These are phyloP conservation scores for Hipposideros larvatus DNA, from an alignment of 2,797 vertebrate species.

Conservation along the genomic window DNA sequence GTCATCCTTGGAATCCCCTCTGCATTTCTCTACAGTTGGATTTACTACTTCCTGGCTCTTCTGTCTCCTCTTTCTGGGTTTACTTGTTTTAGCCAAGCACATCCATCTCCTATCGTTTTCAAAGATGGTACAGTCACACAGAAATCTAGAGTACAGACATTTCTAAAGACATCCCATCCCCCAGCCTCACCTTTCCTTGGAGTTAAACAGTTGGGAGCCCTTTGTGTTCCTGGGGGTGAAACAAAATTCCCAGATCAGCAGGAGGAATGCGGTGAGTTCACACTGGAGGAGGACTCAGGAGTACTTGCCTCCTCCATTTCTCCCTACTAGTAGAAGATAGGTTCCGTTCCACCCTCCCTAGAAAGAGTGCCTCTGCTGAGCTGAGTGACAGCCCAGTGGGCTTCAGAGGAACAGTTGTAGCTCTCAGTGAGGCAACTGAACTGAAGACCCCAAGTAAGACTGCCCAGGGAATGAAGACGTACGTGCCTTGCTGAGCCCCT, in stretches of 20 bases:
- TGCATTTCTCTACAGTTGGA: neutral
- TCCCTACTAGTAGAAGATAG: neutral
- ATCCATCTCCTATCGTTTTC: neutral
- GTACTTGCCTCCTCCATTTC: neutral
- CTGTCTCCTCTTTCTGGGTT: neutral
- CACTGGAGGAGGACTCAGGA: neutral
- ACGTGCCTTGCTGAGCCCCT: neutral
- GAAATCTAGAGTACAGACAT: neutral
- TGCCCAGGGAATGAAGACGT: neutral
- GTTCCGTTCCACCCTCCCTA: neutral
- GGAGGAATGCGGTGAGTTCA: neutral
- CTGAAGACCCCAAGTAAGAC: neutral
- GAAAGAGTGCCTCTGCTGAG: neutral
- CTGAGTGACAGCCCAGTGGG: neutral
- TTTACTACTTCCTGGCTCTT: neutral
- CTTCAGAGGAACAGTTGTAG: neutral
- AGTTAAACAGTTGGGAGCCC: neutral
- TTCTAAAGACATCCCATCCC: neutral
- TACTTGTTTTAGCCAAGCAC: neutral
- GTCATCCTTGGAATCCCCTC: neutral
- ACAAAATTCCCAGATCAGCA: neutral
- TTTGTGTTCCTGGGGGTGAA: neutral
- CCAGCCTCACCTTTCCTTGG: neutral
- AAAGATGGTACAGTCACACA: neutral
- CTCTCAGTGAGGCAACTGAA: neutral